Conservation (phyloP, 2,888 invertebrate species). For the Pinctada fucata region DNA sequence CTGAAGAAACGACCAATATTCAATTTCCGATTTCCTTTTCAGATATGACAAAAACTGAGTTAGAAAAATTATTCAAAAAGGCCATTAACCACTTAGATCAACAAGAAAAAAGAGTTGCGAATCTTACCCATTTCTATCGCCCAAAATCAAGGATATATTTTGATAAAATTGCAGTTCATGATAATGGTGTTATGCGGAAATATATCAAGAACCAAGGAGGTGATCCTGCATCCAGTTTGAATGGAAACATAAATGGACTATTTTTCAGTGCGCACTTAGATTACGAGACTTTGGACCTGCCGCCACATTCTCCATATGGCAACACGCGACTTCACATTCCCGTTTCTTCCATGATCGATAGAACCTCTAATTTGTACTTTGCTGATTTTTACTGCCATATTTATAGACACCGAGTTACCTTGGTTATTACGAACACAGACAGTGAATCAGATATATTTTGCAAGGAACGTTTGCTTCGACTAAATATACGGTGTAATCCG, state of each 20-base stretch:
- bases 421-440: slow-evolving; percentile 56
- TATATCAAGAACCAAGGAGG: slow-evolving; percentile 36
- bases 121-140: slow-evolving; percentile 24
- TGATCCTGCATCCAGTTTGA: slow-evolving; percentile 23
- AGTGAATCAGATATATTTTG: slow-evolving; percentile 36
- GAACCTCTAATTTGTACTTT: slow-evolving; percentile 63
- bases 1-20: too few relatives aligned
- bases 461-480: slow-evolving; percentile 17
- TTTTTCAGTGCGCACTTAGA: slow-evolving; percentile 70
- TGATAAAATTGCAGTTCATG: slow-evolving; percentile 1
- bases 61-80: background rate
- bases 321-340: slow-evolving; percentile 35
- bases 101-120: background rate
- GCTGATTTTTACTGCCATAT: slow-evolving; percentile 75
- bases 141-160: slow-evolving; percentile 27
- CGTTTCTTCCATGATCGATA: slow-evolving; percentile 24
- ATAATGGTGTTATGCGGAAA: slow-evolving; percentile 21
- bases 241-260: slow-evolving; percentile 28
- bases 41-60: background rate
- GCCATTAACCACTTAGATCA: background rate
- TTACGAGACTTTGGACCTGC: slow-evolving; percentile 59
- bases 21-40: background rate
- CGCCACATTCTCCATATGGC: slow-evolving; percentile 43
- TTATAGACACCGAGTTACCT: slow-evolving; percentile 68
- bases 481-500: slow-evolving; percentile 38